Base-by-base conservation (phyloP, 2,113 vertebrate species). In the Rana temporaria region DNA sequence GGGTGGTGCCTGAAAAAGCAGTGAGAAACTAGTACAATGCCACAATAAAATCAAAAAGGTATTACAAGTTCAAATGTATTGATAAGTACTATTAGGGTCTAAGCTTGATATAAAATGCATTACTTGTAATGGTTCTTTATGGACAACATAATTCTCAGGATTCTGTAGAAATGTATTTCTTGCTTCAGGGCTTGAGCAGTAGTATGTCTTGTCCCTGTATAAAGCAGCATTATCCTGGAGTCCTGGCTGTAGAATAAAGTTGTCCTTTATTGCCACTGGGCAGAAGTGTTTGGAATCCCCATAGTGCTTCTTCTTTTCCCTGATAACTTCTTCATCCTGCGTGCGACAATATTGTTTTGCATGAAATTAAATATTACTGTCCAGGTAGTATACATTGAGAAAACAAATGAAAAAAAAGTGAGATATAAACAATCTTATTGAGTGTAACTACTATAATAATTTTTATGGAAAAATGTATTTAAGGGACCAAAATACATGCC, bases 281-380 rank as follows among this genome's bases (percentile, higher is more conserved):
- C 98, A 99, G 83, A 96, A 99, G 85, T 97, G 91, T 24, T 91
- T 93, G 34, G 96, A 93, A 55, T 98, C 96, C 55, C 97, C 98
- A 78, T 97, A 85, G 19, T 91, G 88, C 66, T 95, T 95, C 85
- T 88, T 93, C 72, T 84, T 92, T 86, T 92, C 90, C 64, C 85
- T 87, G 64, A 3, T 0, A 85, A 55, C 82, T 4, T 89, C 90
- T 89, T 95, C 93, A 87, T 85, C 91, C 94, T 95, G 56, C 15
- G 56, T 11, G n/a, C 1, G 32, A 57, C 8, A 42, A 11, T 20
- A 62, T 9, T 38, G n/a, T 32, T 6, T 11, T 60, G 12, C 19
- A 59, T 59, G 42, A 48, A 48, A 48, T 14, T 48, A 48, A 6
- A 48, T 48, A 48, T 1, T 48, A 48, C 14, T 48, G 42, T 48